Conservation (phyloP, 2,797 vertebrate genomes). For the Lepidocolaptes lacrymiger region DNA sequence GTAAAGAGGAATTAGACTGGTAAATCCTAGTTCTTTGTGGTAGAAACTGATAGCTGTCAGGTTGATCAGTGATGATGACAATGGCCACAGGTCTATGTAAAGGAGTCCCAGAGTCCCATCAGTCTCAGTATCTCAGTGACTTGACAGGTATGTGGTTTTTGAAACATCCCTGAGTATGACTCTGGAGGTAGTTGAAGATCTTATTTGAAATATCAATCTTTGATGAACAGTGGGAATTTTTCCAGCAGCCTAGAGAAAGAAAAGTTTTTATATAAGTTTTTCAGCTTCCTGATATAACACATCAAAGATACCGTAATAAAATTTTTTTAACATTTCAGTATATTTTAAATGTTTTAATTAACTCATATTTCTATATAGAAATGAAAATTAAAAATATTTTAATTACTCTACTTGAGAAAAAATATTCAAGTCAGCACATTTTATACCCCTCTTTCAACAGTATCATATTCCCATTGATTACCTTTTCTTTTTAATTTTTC, state of each 20-base stretch:
- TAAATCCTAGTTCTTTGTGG: conserved; percentile 10
- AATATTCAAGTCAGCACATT: background rate
- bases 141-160: conserved; percentile 43
- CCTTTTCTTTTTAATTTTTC: background rate
- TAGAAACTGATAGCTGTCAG: conserved; percentile 53
- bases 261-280: conserved; percentile 14
- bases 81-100: conserved; percentile 32
- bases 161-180: background rate
- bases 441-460: background rate
- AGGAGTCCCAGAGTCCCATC: conserved; percentile 37
- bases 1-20: background rate
- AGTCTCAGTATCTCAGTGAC: conserved; percentile 21
- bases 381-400: background rate
- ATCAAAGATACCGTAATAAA: background rate
- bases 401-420: background rate
- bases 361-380: background rate
- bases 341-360: background rate
- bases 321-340: background rate
- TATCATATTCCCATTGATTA: background rate
- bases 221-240: conserved; percentile 42
- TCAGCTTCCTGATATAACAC: background rate
- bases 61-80: conserved; percentile 38
- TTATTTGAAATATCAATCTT: conserved; percentile 50
- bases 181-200: conserved; percentile 22
- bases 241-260: background rate